phyloP scores from a whole-genome alignment of 2,888 invertebrate genomes.

The Embidobia sp. region DNA sequence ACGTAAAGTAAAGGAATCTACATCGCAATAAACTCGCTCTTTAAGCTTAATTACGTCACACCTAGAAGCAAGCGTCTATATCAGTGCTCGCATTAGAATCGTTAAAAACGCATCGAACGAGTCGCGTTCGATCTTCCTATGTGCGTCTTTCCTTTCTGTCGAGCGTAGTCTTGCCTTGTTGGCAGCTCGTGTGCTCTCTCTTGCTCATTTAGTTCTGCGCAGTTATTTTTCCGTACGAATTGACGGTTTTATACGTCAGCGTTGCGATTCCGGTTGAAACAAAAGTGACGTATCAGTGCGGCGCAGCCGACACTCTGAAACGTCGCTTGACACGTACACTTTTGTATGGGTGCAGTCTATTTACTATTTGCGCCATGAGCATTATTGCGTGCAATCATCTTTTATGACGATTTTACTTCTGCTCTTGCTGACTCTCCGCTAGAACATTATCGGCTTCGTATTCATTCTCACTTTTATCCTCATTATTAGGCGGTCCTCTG shows the following conservation, averaged over 20 bases:
- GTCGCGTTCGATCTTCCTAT: conserved; percentile 3
- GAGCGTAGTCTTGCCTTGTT: background rate
- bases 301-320: conserved; percentile 7
- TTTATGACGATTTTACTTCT: conserved; percentile 51
- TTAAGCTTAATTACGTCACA: conserved; percentile 41
- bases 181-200: conserved; percentile 7
- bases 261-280: conserved; percentile 40
- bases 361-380: conserved; percentile 39
- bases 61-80: too few species aligned
- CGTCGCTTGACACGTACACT: conserved; percentile 28
- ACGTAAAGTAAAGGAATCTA: background rate
- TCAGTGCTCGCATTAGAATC: conserved; percentile 31
- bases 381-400: conserved; percentile 57
- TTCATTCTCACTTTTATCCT: conserved; percentile 31
- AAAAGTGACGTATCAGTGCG: conserved; percentile 48
- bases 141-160: background rate
- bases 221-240: conserved; percentile 55
- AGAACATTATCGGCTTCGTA: conserved; percentile 37
- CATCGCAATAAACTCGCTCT: conserved; percentile 23
- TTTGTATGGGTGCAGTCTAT: conserved; percentile 52
- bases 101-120: conserved; percentile 14
- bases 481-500: conserved; percentile 23
- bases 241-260: conserved; percentile 55
- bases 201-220: conserved; percentile 49
- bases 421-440: conserved; percentile 39